Evolutionary conservation across 2,797 vertebrate genomes (phyloP).

Genomic region (Gephyroberyx darwinii): DNA sequence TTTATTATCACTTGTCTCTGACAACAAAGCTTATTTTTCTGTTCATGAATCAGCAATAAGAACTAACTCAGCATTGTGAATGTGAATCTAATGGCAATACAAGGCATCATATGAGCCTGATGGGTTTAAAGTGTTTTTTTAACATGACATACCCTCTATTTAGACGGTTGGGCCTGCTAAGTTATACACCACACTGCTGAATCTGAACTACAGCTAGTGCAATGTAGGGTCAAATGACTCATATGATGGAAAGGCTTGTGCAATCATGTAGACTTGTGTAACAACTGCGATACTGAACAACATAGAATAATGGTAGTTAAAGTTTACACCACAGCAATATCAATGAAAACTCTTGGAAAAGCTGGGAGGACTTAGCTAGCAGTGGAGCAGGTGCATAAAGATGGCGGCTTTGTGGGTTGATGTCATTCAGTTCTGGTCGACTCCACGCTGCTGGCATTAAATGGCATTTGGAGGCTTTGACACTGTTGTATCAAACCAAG

Average conservation of each 20-base stretch:
- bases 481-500: neutral
- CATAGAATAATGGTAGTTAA: neutral
- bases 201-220: neutral
- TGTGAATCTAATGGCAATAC: neutral
- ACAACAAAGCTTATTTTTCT: no score
- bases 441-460: neutral
- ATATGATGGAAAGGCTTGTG: neutral
- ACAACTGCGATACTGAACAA: neutral
- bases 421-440: neutral
- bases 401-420: neutral
- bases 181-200: neutral
- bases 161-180: conserved; percentile 8
- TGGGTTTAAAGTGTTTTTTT: no score
- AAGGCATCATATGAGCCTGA: neutral
- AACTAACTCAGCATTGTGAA: conserved; percentile 2
- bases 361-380: no score
- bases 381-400: neutral
- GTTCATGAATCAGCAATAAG: no score
- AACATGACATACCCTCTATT: neutral
- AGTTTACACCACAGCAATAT: neutral
- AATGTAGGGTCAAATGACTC: neutral
- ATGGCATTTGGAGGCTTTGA: neutral
- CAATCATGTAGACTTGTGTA: neutral
- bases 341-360: neutral
- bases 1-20: neutral